Evolutionary conservation across 2,113 vertebrate genomes (phyloP).

Genomic region (Syrrhaptes paradoxus): DNA sequence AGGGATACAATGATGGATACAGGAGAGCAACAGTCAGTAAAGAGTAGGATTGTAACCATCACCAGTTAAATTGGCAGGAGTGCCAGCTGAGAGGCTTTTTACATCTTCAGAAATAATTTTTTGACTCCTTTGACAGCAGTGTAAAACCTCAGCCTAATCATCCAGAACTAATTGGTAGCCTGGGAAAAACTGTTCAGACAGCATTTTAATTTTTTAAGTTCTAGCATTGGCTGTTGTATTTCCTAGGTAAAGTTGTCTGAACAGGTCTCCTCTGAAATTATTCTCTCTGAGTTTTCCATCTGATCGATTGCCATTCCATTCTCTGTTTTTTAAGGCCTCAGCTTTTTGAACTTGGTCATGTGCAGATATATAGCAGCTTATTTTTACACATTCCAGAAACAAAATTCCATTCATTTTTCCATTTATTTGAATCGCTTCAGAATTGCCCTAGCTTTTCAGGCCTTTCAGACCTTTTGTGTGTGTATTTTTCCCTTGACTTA

Average conservation of each 20-base stretch:
- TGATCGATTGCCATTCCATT: not conserved
- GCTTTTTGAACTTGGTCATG: not conserved
- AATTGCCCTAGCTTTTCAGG: not conserved
- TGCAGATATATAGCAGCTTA: not conserved
- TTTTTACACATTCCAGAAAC: not conserved
- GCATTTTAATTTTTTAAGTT: not conserved
- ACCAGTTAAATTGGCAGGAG: not conserved
- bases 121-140: not conserved
- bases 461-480: not conserved
- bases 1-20: not conserved
- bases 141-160: not conserved
- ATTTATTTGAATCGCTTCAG: not conserved
- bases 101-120: not conserved
- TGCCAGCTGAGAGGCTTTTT: not conserved
- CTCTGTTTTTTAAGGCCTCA: not conserved
- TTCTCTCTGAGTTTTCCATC: not conserved
- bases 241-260: not conserved
- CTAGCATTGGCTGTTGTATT: not conserved
- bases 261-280: not conserved
- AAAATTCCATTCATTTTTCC: not conserved
- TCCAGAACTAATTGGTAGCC: constrained; percentile 21
- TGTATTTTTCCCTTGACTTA: not conserved
- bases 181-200: not conserved
- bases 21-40: not conserved
- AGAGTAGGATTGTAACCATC: not conserved